These are phyloP conservation scores for Erinaceus europaeus DNA, from an alignment of 2,113 vertebrate species.

Conservation along the genomic window DNA sequence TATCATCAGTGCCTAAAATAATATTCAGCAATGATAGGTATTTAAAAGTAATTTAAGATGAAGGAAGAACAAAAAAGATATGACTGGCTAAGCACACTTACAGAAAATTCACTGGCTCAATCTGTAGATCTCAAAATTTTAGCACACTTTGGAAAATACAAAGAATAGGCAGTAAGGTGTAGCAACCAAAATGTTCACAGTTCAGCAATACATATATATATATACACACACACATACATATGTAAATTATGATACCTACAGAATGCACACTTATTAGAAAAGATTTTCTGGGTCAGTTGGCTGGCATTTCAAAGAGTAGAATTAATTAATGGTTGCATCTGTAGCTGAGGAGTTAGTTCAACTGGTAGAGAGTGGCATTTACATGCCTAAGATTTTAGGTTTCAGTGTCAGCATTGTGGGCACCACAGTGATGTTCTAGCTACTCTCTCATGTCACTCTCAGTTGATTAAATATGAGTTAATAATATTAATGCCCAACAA, in stretches of 20 bases:
- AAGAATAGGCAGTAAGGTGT: background rate
- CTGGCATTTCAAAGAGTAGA: background rate
- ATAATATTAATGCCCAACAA: no score
- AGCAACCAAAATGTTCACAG: background rate
- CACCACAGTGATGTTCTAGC: no score
- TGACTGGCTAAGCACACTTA: background rate
- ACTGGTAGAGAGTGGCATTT: no score
- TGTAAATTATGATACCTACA: background rate
- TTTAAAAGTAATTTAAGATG: background rate
- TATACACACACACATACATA: no score
- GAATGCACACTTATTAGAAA: background rate
- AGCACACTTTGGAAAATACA: background rate
- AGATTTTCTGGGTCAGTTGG: background rate
- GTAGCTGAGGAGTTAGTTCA: no score
- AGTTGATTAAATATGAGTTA: no score
- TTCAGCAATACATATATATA: background rate
- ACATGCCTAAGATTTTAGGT: no score
- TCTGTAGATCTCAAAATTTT: background rate
- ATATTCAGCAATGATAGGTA: rapidly evolving
- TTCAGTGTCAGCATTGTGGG: no score
- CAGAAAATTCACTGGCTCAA: background rate
- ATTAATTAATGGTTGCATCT: background rate
- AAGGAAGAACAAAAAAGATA: background rate
- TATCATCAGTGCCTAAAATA: background rate
- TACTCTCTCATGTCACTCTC: no score